Evolutionary conservation across 1,140 invertebrate genomes (phyloP).

Genomic region (Linepithema humile): DNA sequence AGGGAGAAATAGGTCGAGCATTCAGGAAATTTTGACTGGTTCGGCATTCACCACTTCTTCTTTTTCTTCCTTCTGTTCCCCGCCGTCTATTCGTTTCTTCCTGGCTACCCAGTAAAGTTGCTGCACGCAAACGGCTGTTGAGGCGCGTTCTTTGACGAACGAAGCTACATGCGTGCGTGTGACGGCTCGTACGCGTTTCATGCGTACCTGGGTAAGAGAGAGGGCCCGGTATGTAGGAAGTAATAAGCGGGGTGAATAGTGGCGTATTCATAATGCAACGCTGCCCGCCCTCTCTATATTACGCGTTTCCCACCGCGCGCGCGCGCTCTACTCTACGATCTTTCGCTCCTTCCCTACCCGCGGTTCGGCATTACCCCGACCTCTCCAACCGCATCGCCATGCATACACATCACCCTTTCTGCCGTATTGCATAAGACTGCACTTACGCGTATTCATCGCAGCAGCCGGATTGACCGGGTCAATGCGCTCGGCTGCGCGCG

Average conservation of each 20-base stretch:
- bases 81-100: neutral
- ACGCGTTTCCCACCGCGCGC: conserved; percentile 67
- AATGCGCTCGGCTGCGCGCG: conserved; percentile 76
- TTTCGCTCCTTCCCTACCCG: conserved; percentile 5
- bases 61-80: neutral
- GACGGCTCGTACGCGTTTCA: conserved; percentile 40
- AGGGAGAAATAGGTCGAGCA: neutral
- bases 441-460: conserved; percentile 79
- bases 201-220: conserved; percentile 46
- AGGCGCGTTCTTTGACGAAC: conserved; percentile 69
- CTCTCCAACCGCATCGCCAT: conserved; percentile 65
- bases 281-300: conserved; percentile 47
- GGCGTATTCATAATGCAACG: conserved; percentile 79
- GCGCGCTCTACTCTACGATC: conserved; percentile 17
- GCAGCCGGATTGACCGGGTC: conserved; percentile 80
- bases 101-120: conserved; percentile 15
- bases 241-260: conserved; percentile 79
- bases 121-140: conserved; percentile 12
- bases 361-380: conserved; percentile 73
- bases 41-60: neutral
- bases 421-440: conserved; percentile 75
- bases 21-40: neutral
- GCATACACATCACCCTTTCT: conserved; percentile 69
- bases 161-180: conserved; percentile 5
- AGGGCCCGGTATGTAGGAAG: conserved; percentile 69